phyloP scores from a whole-genome alignment of 2,797 vertebrate genomes.

The Coluber constrictor region DNA sequence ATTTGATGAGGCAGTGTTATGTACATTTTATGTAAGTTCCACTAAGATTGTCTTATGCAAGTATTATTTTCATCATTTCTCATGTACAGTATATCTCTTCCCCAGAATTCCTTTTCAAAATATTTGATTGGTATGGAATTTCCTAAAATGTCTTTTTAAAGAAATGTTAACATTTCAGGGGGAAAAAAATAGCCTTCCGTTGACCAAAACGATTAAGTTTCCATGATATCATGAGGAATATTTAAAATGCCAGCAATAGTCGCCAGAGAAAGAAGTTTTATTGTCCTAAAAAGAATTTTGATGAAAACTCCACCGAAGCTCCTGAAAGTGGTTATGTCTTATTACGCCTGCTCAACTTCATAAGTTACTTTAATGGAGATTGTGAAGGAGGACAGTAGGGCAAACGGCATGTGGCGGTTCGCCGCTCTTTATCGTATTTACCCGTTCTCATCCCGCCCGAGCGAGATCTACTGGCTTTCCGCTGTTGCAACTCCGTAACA shows the following conservation, averaged over 20 bases:
- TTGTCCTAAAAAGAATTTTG: not conserved
- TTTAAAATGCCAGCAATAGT: not conserved
- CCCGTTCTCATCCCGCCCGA: not conserved
- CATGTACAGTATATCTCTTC: not conserved
- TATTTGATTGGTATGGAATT: constrained; percentile 3
- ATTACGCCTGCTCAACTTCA: constrained; percentile 39
- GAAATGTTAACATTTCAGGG: not conserved
- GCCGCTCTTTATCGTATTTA: not conserved
- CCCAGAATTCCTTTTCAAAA: not conserved
- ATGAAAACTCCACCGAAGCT: not conserved
- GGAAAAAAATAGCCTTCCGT: not conserved
- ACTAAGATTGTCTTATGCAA: not conserved
- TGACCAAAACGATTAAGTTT: not conserved
- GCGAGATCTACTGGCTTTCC: not conserved
- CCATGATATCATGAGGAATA: not conserved
- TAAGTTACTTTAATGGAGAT: not conserved
- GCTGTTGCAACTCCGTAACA: not conserved
- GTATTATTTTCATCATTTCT: not conserved
- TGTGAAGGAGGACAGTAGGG: not conserved
- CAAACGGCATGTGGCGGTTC: not conserved
- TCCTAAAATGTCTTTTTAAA: not conserved
- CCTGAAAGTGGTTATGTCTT: not conserved
- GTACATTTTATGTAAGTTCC: accelerated
- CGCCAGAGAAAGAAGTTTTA: not conserved
- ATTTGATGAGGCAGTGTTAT: not conserved